These are phyloP conservation scores for Thamnaconus septentrionalis DNA, from an alignment of 2,113 vertebrate genomes.

Conservation along the genomic window DNA sequence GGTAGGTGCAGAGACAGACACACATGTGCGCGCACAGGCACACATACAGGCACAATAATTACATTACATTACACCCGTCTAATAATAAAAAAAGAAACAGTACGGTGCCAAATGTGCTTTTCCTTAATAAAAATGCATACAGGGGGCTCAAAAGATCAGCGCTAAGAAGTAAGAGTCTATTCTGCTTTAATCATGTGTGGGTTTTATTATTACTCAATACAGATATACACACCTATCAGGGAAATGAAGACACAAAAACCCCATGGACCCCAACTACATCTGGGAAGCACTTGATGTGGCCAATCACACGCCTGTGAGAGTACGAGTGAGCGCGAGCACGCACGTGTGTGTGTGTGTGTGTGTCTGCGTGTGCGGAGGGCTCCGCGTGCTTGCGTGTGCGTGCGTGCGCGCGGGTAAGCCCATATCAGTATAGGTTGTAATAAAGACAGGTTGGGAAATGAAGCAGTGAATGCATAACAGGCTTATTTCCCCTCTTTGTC, in stretches of 20 bases:
- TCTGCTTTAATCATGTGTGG: slow-evolving; percentile 77
- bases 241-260: slow-evolving; percentile 71
- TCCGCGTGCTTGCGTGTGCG: slow-evolving; percentile 46
- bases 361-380: slow-evolving; percentile 39
- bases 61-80: slow-evolving; percentile 65
- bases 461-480: slow-evolving; percentile 78
- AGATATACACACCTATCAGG: slow-evolving; percentile 72
- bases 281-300: slow-evolving; percentile 73
- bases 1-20: slow-evolving; percentile 1
- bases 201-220: slow-evolving; percentile 75
- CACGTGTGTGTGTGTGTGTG: slow-evolving; percentile 46
- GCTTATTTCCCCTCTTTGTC: slow-evolving; percentile 79
- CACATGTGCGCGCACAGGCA: slow-evolving; percentile 28
- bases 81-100: slow-evolving; percentile 67
- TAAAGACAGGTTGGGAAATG: slow-evolving; percentile 79
- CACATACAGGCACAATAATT: slow-evolving; percentile 56
- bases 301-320: slow-evolving; percentile 64
- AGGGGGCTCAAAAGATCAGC: slow-evolving; percentile 74
- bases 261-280: slow-evolving; percentile 64
- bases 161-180: slow-evolving; percentile 73
- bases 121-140: slow-evolving; percentile 78
- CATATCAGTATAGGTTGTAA: slow-evolving; percentile 75
- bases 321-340: slow-evolving; percentile 40
- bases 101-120: slow-evolving; percentile 67
- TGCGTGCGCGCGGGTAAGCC: slow-evolving; percentile 57